Percentiles rank a stretch among this genome's conserved stretches.
Evolutionary conservation across 2,888 invertebrate species (phyloP).

Genomic region (Epirrita christyi): DNA sequence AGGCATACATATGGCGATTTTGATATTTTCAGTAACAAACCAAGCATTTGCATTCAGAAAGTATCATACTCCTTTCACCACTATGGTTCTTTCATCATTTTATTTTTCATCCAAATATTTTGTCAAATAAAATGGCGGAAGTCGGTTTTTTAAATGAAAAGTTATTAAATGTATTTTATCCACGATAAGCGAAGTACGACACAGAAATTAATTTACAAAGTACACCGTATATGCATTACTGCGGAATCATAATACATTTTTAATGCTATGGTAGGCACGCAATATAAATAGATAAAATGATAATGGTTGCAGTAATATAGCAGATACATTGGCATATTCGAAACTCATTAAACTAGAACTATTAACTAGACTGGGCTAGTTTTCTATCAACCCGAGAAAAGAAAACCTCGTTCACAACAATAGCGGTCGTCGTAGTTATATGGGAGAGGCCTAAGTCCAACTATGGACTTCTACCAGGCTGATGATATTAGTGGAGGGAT

Average conservation of each 20-base stretch:
- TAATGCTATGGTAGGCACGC: constrained; percentile 14
- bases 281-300: constrained; percentile 19
- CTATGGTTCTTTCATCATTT: too few relatives aligned
- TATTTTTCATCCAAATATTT: too few relatives aligned
- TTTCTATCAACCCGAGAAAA: neutral
- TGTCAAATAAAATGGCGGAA: too few relatives aligned
- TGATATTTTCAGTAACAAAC: too few relatives aligned
- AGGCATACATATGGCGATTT: neutral
- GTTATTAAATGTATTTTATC: neutral
- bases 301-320: constrained; percentile 32
- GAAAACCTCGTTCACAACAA: neutral
- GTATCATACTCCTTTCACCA: too few relatives aligned
- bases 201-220: constrained; percentile 12
- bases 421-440: too few relatives aligned
- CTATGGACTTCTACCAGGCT: too few relatives aligned
- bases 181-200: neutral
- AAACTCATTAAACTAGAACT: constrained; percentile 33
- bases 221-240: constrained; percentile 19
- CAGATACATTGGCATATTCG: constrained; percentile 38
- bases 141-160: too few relatives aligned
- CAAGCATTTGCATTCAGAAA: too few relatives aligned
- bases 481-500: too few relatives aligned
- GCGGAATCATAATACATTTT: neutral
- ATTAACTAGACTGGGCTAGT: neutral
- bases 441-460: too few relatives aligned